Base-by-base conservation (phyloP, 2,113 vertebrate genomes). In the Ramphastos sulfuratus region DNA sequence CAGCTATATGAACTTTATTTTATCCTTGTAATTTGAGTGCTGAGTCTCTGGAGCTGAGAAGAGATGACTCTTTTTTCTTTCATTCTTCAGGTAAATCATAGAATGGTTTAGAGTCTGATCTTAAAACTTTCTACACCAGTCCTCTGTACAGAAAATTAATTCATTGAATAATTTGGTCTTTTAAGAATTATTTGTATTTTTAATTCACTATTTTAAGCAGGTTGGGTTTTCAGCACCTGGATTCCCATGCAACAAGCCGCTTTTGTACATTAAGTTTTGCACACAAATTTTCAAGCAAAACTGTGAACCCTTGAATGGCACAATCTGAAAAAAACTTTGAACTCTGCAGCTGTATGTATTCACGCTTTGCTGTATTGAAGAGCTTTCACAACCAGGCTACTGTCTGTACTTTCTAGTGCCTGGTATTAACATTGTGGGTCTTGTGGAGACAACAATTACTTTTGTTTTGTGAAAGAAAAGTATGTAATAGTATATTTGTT, bases 391-490 rank as follows among this genome's bases (percentile, higher is more conserved):
- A 52, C 12, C 28, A 70, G 28, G 2, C 46, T 77, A 44, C 72
- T 91, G 67, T 42, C 2, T 30, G 21, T 60, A 13, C 44, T 7
- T 85, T 86, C 37, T 27, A 46, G 42, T 83, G 69, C n/a, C 33
- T 48, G 48, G 71, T 37, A 60, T 66, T n/a, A 78, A 61, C 2
- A 0, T 42, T 35, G 20, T 23, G 39, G 27, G 19, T 27, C 73
- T 78, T 7, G 5, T 54, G 82, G 82, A 93, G 94, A 95, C 66
- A 69, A 89, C 77, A 93, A 90, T 76, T 74, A 5, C 85, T 96
- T 97, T 90, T 96, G 93, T 96, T 97, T 94, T 71, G 69, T 20
- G 7, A 77, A 94, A 69, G 55, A 61, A 95, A 90, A 80, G 48
- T 82, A 67, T 85, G 88, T 87, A 96, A 93, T 7, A 73, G 69